phyloP scores from a whole-genome alignment of 1,140 invertebrate species.

The Pararge aegeria region DNA sequence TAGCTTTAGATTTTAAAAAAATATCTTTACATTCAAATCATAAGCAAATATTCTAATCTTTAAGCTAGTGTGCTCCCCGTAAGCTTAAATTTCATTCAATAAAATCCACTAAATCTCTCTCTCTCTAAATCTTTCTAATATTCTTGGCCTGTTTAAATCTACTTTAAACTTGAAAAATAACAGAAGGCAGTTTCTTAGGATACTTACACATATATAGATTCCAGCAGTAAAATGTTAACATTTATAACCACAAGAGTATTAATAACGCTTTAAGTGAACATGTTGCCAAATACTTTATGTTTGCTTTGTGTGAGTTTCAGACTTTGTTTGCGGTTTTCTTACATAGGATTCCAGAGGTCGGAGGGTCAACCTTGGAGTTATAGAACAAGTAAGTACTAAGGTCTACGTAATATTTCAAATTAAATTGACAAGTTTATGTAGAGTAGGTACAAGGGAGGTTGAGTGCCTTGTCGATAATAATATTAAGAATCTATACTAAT shows the following conservation, averaged over 20 bases:
- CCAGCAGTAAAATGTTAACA: conserved; percentile 3
- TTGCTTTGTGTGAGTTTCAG: neutral
- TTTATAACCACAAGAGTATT: neutral
- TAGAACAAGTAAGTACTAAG: neutral
- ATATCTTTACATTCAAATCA: no score
- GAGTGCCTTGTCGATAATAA: no score
- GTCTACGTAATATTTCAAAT: neutral
- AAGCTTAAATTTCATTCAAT: no score
- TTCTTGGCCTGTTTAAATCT: no score
- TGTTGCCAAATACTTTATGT: neutral
- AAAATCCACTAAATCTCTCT: no score
- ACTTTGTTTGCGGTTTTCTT: neutral
- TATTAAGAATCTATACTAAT: no score
- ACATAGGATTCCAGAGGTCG: neutral
- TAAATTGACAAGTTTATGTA: no score
- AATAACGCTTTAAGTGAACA: conserved; percentile 8
- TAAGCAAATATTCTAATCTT: no score
- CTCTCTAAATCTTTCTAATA: no score
- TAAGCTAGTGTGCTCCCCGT: no score
- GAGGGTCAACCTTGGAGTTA: neutral
- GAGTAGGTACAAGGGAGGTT: no score
- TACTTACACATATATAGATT: neutral
- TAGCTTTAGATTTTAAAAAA: no score
- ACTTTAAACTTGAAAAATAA: neutral
- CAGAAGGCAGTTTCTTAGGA: neutral